These are phyloP conservation scores for Darwinula stevensoni DNA, from an alignment of 2,888 invertebrate species.

Conservation along the genomic window DNA sequence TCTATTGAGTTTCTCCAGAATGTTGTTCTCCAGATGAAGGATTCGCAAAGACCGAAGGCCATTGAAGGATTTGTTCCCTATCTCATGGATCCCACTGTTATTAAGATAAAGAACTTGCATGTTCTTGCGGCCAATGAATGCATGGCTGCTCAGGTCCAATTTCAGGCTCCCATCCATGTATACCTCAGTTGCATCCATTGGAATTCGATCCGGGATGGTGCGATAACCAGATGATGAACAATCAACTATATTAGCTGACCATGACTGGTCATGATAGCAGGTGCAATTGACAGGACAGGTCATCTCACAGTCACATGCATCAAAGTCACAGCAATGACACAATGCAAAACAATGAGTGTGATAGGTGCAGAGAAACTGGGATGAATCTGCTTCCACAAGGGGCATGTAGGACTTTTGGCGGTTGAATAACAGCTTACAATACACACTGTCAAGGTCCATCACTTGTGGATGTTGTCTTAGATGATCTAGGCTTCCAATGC, in stretches of 20 bases:
- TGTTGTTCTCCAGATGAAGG: slow-evolving; percentile 42
- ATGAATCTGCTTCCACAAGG: slow-evolving; percentile 41
- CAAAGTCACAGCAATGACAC: slow-evolving; percentile 70
- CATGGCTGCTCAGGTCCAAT: slow-evolving; percentile 40
- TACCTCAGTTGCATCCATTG: slow-evolving; percentile 67
- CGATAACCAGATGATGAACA: slow-evolving; percentile 36
- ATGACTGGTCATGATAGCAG: slow-evolving; percentile 61
- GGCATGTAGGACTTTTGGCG: slow-evolving; percentile 39
- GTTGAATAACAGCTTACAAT: slow-evolving; percentile 47
- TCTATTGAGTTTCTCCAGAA: slow-evolving; percentile 33
- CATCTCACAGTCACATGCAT: slow-evolving; percentile 75
- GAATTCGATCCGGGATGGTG: slow-evolving; percentile 41
- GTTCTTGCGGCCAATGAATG: slow-evolving; percentile 54
- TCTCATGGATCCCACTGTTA: slow-evolving; percentile 39
- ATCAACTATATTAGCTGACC: slow-evolving; percentile 58
- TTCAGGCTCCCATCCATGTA: slow-evolving; percentile 58
- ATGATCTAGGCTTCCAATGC: slow-evolving; percentile 32
- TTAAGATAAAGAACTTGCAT: slow-evolving; percentile 43
- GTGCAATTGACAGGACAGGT: slow-evolving; percentile 60
- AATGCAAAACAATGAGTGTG: slow-evolving; percentile 54
- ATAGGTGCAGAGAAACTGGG: slow-evolving; percentile 57
- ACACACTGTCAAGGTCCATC: slow-evolving; percentile 49
- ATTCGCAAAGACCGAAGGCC: slow-evolving; percentile 44
- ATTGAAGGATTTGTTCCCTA: slow-evolving; percentile 54
- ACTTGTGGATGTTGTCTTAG: slow-evolving; percentile 47